A percentile compares a stretch with the other conserved stretches of the same genome.
Conservation (phyloP, 1,140 invertebrate genomes). For the Zaprionus davidi region DNA sequence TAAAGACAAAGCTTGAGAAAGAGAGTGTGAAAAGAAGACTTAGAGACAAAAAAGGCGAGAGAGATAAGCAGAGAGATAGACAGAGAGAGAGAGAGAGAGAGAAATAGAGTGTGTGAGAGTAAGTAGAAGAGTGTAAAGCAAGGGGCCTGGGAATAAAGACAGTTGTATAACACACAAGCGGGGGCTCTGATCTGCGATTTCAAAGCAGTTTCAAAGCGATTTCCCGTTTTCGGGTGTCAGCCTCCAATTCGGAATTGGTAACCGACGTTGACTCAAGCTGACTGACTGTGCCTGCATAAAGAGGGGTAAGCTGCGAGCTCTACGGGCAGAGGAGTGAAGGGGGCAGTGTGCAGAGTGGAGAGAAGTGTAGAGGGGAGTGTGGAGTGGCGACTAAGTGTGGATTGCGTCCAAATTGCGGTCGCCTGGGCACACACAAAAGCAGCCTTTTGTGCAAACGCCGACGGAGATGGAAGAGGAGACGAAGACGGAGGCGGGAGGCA, state of each 20-base stretch:
- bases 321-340: neutral
- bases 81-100: neutral
- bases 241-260: neutral
- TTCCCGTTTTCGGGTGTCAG: constrained; percentile 23
- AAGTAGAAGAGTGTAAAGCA: too few species aligned
- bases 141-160: constrained; percentile 24
- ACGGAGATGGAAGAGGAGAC: neutral
- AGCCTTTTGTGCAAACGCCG: constrained; percentile 65
- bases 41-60: neutral
- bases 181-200: constrained; percentile 23
- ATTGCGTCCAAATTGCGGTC: constrained; percentile 62
- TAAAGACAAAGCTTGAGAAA: neutral
- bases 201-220: neutral
- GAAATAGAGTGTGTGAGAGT: neutral
- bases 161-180: constrained; percentile 38
- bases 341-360: neutral
- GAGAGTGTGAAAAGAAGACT: neutral
- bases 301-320: constrained; percentile 25
- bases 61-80: neutral
- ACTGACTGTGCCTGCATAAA: constrained; percentile 51
- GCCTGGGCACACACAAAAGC: constrained; percentile 59
- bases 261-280: constrained; percentile 1
- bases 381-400: constrained; percentile 18
- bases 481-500: constrained; percentile 8
- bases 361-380: neutral